These are phyloP conservation scores for Grantiella picta DNA, from an alignment of 2,113 vertebrate species.

Conservation along the genomic window DNA sequence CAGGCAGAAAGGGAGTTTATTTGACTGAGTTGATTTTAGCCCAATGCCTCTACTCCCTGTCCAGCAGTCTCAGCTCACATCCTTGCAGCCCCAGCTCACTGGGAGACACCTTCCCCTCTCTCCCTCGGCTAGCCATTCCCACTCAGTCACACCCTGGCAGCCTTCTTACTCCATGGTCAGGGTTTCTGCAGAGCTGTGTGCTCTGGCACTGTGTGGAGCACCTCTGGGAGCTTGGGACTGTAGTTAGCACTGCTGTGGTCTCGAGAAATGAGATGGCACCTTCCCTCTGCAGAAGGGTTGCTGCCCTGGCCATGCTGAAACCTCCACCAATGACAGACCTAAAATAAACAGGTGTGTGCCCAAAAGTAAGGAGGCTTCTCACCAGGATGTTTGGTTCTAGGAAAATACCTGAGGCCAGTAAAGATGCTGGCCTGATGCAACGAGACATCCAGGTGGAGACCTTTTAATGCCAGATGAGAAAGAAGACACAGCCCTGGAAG, in stretches of 20 bases:
- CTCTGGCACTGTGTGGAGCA: not conserved
- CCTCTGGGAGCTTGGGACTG: not conserved
- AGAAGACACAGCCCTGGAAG: not conserved
- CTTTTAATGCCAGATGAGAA: not conserved
- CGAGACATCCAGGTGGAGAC: not conserved
- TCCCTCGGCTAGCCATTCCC: not conserved
- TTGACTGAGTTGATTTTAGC: not conserved
- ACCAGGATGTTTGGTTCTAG: not conserved
- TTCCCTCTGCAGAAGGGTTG: not conserved
- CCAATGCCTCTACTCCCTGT: not conserved
- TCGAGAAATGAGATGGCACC: not conserved
- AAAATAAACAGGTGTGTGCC: not conserved
- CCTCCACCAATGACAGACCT: not conserved
- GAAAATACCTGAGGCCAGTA: not conserved
- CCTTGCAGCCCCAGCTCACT: not conserved
- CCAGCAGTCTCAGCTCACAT: not conserved
- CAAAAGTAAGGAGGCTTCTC: not conserved
- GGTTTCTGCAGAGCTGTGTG: not conserved
- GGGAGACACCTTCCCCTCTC: not conserved
- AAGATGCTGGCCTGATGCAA: not conserved
- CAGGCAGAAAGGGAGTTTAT: not conserved
- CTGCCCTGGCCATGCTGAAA: rapidly evolving
- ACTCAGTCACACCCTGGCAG: not conserved
- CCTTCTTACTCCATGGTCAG: not conserved
- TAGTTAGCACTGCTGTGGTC: not conserved